These are phyloP conservation scores for Microcebus lehilahytsara DNA, from an alignment of 2,113 vertebrate genomes.

Conservation along the genomic window DNA sequence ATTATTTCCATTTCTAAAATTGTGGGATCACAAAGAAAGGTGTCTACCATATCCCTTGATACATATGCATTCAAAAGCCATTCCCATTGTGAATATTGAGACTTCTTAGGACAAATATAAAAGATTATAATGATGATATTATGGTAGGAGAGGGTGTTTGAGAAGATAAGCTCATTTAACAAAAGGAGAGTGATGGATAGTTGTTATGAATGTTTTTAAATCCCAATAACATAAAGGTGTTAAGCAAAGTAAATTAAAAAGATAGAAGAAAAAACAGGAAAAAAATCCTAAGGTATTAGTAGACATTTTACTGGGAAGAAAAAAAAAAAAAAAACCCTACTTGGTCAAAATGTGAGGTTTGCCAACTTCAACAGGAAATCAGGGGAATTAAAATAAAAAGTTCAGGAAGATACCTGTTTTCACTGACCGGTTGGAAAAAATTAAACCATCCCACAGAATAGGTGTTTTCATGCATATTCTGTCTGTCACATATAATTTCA, in stretches of 20 bases:
- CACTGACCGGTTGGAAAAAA: too few relatives aligned
- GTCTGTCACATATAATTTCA: neutral
- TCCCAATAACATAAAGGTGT: neutral
- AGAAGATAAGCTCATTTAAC: neutral
- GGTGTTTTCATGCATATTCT: neutral
- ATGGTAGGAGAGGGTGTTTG: neutral
- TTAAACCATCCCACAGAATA: neutral
- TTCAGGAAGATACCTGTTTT: neutral
- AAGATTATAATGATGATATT: neutral
- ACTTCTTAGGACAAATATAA: neutral
- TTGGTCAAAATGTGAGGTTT: accelerated
- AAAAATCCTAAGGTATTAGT: neutral
- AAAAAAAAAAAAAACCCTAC: neutral
- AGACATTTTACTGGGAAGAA: neutral
- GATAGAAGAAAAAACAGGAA: neutral
- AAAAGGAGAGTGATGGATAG: neutral
- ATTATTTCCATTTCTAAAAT: neutral
- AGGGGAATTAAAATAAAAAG: neutral
- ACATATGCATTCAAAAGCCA: neutral
- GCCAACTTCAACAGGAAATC: neutral
- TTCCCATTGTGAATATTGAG: neutral
- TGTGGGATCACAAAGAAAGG: accelerated
- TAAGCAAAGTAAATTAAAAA: neutral
- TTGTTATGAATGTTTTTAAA: neutral
- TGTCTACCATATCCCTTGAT: accelerated